Evolutionary conservation across 2,888 invertebrate genomes (phyloP).

Genomic region (Acronicta psi): DNA sequence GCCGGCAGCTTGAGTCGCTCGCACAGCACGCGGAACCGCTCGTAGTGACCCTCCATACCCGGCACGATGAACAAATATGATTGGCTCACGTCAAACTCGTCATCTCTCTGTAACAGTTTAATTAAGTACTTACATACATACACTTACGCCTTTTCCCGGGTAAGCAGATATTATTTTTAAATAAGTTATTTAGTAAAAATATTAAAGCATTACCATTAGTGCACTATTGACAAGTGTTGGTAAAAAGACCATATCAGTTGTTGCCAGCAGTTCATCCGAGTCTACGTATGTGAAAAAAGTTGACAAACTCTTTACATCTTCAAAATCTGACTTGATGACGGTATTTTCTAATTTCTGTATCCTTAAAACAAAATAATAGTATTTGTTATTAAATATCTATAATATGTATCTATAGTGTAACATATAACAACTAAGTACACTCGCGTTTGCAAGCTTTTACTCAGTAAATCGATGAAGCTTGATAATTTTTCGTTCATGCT

Average conservation of each 20-base stretch:
- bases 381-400: too few relatives aligned
- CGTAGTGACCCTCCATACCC: conserved; percentile 68
- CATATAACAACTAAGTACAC: too few relatives aligned
- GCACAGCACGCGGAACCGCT: conserved; percentile 61
- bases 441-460: too few relatives aligned
- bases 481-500: too few relatives aligned
- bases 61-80: conserved; percentile 68
- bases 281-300: conserved; percentile 29
- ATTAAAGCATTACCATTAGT: conserved; percentile 25
- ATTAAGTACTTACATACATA: too few relatives aligned
- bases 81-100: conserved; percentile 62
- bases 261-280: conserved; percentile 42
- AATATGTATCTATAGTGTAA: too few relatives aligned
- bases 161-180: too few relatives aligned
- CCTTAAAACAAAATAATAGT: conserved; percentile 9
- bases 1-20: conserved; percentile 69
- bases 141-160: too few relatives aligned
- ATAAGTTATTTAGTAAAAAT: neutral
- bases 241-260: conserved; percentile 29
- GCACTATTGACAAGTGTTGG: conserved; percentile 35
- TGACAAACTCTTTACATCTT: conserved; percentile 32
- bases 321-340: conserved; percentile 26
- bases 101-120: conserved; percentile 41
- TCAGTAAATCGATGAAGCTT: too few relatives aligned
- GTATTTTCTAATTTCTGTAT: conserved; percentile 27